Conservation (phyloP, 2,797 vertebrate species). For the Muscicapa comitata region DNA sequence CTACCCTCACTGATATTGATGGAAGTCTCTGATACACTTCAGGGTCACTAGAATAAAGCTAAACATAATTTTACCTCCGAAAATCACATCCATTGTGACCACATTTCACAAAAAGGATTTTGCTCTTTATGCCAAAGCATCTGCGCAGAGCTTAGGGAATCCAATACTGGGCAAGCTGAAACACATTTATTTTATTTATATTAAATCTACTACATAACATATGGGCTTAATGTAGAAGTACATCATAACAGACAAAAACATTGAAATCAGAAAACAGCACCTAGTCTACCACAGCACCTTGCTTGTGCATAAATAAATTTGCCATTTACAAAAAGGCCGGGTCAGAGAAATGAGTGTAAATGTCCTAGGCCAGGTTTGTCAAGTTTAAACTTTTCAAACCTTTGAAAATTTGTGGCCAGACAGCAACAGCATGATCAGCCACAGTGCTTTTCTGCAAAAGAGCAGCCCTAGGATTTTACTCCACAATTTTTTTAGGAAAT, state of each 20-base stretch:
- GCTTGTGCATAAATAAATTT: background rate
- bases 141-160: background rate
- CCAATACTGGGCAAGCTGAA: conserved; percentile 19
- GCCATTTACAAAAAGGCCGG: background rate
- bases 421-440: background rate
- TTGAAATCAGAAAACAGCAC: background rate
- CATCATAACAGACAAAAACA: background rate
- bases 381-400: background rate
- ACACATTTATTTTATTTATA: conserved; percentile 36
- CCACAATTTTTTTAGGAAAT: background rate
- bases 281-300: conserved; percentile 19
- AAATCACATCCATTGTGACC: background rate
- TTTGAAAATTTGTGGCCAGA: background rate
- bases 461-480: background rate
- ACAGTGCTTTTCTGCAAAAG: background rate
- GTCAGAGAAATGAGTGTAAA: background rate
- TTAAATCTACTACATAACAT: conserved; percentile 26
- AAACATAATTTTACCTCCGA: background rate
- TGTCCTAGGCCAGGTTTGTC: background rate
- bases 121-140: background rate
- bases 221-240: conserved; percentile 33
- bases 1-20: background rate
- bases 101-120: background rate
- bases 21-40: background rate
- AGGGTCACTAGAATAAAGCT: background rate